These are phyloP conservation scores for Aplysia californica DNA, from an alignment of 1,140 invertebrate species.

Conservation along the genomic window DNA sequence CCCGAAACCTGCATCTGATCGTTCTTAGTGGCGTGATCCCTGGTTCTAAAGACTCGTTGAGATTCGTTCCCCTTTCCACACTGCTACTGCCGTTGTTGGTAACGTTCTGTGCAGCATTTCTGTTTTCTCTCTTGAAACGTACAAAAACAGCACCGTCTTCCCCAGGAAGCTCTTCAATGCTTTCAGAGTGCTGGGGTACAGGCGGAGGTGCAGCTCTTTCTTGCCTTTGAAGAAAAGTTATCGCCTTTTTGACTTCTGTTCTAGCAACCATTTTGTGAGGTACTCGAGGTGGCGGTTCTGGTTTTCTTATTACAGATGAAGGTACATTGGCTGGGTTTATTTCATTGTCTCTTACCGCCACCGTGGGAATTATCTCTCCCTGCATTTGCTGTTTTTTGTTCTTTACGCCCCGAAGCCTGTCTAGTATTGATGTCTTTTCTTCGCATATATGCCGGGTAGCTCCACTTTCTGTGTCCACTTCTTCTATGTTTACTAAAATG, in stretches of 20 bases:
- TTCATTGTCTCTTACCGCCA: no score
- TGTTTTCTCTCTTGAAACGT: not conserved
- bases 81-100: not conserved
- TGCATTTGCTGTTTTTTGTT: no score
- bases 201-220: not conserved
- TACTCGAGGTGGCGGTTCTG: not conserved
- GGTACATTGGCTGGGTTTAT: no score
- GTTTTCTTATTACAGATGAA: no score
- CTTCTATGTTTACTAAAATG: not conserved
- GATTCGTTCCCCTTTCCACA: not conserved
- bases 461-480: not conserved
- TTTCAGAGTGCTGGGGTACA: not conserved
- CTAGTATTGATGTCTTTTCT: not conserved
- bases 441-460: not conserved
- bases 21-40: not conserved
- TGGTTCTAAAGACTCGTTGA: not conserved
- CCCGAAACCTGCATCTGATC: conserved; percentile 19
- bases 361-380: no score
- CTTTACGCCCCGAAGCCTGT: not conserved
- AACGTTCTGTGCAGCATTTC: not conserved
- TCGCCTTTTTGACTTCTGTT: not conserved
- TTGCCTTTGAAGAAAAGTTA: not conserved
- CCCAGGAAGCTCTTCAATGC: not conserved
- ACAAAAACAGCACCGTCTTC: not conserved
- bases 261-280: not conserved